phyloP scores from a whole-genome alignment of 2,113 vertebrate species.

The Ploceus nigricollis region DNA sequence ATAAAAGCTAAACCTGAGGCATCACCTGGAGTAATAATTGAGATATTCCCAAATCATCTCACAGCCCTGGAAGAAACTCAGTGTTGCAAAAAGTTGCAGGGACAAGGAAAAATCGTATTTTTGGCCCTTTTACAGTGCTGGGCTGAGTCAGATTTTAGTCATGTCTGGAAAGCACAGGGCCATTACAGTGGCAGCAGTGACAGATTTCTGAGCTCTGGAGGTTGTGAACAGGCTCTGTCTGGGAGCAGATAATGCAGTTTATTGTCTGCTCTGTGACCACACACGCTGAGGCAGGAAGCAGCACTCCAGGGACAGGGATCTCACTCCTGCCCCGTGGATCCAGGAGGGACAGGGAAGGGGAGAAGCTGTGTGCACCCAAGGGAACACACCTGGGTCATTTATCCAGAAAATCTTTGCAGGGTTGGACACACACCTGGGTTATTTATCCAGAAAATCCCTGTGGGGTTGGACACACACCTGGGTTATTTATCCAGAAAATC shows the following conservation, averaged over 20 bases:
- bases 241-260: not conserved
- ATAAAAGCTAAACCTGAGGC: not conserved
- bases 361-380: not conserved
- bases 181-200: not conserved
- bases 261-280: not conserved
- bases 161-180: conserved; percentile 29
- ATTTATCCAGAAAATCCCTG: not conserved
- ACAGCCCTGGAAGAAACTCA: not conserved
- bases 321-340: not conserved
- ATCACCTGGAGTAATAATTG: not conserved
- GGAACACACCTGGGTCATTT: not conserved
- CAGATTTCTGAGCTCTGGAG: not conserved
- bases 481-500: not conserved
- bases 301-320: not conserved
- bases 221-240: not conserved
- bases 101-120: not conserved
- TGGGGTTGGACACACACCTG: not conserved
- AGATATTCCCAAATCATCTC: not conserved
- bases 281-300: not conserved
- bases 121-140: not conserved
- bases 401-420: not conserved
- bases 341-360: not conserved
- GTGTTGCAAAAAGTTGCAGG: not conserved
- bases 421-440: fast-evolving
- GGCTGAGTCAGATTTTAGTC: conserved; percentile 44